Conservation (phyloP, 2,113 vertebrate genomes). For the Nycticebus coucang region DNA sequence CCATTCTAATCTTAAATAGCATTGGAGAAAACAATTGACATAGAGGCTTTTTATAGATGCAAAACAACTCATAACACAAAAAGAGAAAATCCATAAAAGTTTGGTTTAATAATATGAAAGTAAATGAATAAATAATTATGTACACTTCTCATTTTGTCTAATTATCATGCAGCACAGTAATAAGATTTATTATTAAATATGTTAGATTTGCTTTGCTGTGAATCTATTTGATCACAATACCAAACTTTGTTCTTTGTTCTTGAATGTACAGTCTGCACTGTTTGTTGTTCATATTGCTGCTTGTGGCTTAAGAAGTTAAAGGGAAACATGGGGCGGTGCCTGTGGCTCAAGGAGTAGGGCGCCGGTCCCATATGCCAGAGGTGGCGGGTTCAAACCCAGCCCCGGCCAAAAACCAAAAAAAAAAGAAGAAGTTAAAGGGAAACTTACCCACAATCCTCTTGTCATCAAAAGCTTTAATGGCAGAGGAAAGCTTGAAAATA, state of each 20-base stretch:
- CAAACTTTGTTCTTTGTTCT: conserved; percentile 50
- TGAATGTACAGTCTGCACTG: background rate
- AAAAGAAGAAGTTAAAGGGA: conserved; percentile 40
- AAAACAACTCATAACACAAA: conserved; percentile 41
- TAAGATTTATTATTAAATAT: conserved; percentile 51
- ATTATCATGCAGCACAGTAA: conserved; percentile 46
- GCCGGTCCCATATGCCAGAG: too few relatives aligned
- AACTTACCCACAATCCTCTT: conserved; percentile 9
- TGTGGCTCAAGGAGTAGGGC: too few relatives aligned
- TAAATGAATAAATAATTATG: conserved; percentile 68
- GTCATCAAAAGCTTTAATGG: conserved; percentile 36
- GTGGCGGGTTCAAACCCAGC: too few relatives aligned
- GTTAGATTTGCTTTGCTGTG: conserved; percentile 22
- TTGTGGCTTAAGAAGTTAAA: conserved; percentile 44
- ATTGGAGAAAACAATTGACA: conserved; percentile 16
- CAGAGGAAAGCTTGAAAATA: conserved; percentile 46
- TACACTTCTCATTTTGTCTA: conserved; percentile 63
- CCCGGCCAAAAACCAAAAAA: too few relatives aligned
- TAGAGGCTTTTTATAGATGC: conserved; percentile 9
- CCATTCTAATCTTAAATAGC: background rate
- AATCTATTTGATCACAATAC: conserved; percentile 51
- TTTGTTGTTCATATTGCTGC: background rate
- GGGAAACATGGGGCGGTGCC: too few relatives aligned
- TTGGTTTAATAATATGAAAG: conserved; percentile 61
- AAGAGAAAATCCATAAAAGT: conserved; percentile 59